Evolutionary conservation across 1,140 invertebrate genomes (phyloP).

Genomic region (Calycopis cecrops): DNA sequence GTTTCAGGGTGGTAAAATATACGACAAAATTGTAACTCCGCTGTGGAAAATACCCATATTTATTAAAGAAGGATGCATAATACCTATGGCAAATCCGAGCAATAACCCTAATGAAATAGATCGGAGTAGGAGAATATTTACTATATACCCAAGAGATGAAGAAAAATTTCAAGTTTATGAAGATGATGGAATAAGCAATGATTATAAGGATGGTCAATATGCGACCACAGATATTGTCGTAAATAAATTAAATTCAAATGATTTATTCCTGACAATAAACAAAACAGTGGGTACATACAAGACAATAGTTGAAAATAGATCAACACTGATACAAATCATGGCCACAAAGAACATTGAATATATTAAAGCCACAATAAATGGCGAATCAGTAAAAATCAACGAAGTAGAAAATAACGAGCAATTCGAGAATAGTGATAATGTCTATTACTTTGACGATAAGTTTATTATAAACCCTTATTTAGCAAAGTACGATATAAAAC

Average conservation of each 20-base stretch:
- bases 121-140: constrained; percentile 45
- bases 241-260: constrained; percentile 34
- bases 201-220: constrained; percentile 41
- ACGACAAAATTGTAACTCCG: constrained; percentile 46
- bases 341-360: constrained; percentile 29
- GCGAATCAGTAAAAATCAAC: constrained; percentile 28
- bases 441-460: constrained; percentile 42
- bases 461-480: constrained; percentile 50
- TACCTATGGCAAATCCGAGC: constrained; percentile 54
- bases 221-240: constrained; percentile 44
- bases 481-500: constrained; percentile 30
- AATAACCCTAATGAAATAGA: constrained; percentile 57
- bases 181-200: constrained; percentile 53
- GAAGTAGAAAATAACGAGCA: constrained; percentile 37
- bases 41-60: constrained; percentile 66
- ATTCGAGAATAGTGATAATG: constrained; percentile 37
- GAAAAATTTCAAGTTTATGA: constrained; percentile 49
- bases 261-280: constrained; percentile 41
- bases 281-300: constrained; percentile 45
- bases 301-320: constrained; percentile 41
- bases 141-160: constrained; percentile 48
- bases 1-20: constrained; percentile 58
- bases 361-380: constrained; percentile 44
- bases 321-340: constrained; percentile 51
- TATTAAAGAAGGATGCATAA: constrained; percentile 59